Base-by-base conservation (phyloP, 2,797 vertebrate genomes). In the Enteromius afrohamiltoni region DNA sequence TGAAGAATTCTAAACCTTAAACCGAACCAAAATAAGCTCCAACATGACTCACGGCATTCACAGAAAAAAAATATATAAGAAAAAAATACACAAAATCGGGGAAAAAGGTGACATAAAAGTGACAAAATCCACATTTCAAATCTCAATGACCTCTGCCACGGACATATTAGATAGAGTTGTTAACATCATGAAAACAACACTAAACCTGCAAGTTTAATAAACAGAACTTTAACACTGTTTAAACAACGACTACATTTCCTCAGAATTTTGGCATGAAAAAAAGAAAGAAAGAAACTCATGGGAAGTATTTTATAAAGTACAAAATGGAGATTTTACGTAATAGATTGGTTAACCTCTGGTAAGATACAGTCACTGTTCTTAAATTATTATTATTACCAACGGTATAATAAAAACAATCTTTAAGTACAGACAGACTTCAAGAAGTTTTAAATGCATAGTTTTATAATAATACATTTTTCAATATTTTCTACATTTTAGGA, bases 1-100 rank as follows among this genome's bases (percentile, higher is more conserved):
- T n/a, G 9, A 71, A 71, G 47, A 53, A 26, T 4, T 37, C 51
- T 75, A 40, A 75, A 75, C 21, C 51, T 75, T 58, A 75, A 75
- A 75, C 31, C 51, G 7, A 75, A 40, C 51, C 31, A n/a, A 74
- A 74, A 21, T 19, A 3, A 37, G 17, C 26, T 73, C 49, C 9
- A 23, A 40, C 13, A 16, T n/a, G 31, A 55, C 19, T 34, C 29
- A 55, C 6, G 0, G 8, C 26, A 7, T 37, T n/a, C 49, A 55
- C 37, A 5, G 37, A 73, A 13, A 10, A 1, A 29, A 6, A 9
- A 31, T 17, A 29, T n/a, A 11, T 26, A 21, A 49, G 1, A 49
- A 40, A 9, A 42, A 42, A 42, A 10, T 9, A 2, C 1, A 9
- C 8, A 23, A 58, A 58, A 13, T 26, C 58, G 6, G 23, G 58